phyloP scores from a whole-genome alignment of 2,888 invertebrate species.

The Sinohyriopsis cumingii region DNA sequence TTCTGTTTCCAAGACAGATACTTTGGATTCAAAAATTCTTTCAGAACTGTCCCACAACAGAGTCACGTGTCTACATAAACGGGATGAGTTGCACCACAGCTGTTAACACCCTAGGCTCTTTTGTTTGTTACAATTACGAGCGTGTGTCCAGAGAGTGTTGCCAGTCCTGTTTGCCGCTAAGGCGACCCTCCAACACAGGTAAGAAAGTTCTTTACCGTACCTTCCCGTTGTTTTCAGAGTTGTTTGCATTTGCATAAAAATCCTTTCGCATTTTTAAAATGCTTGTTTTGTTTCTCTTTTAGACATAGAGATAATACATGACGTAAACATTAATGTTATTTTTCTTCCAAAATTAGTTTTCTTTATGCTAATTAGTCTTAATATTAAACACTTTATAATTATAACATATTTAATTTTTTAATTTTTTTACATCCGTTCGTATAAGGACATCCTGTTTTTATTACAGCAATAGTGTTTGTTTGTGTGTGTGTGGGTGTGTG shows the following conservation, averaged over 20 bases:
- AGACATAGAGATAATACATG: neutral
- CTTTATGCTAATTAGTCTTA: too few relatives aligned
- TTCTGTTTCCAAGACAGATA: conserved; percentile 28
- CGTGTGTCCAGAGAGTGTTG: conserved; percentile 55
- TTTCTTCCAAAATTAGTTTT: too few relatives aligned
- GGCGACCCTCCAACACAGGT: conserved; percentile 43
- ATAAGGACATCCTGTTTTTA: too few relatives aligned
- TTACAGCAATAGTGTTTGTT: too few relatives aligned
- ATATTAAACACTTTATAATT: too few relatives aligned
- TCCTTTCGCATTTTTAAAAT: neutral
- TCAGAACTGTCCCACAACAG: conserved; percentile 45
- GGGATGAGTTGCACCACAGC: conserved; percentile 50
- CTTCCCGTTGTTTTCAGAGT: neutral
- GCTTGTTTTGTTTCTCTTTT: neutral
- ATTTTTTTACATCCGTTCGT: too few relatives aligned
- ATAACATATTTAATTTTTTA: too few relatives aligned
- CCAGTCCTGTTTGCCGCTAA: conserved; percentile 47
- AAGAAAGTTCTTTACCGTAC: conserved; percentile 3
- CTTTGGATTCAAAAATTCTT: conserved; percentile 9
- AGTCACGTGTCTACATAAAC: conserved; percentile 53
- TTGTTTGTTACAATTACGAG: conserved; percentile 61
- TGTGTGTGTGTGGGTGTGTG: too few relatives aligned
- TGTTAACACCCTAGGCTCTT: conserved; percentile 44
- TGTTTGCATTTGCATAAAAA: neutral
- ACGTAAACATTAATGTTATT: neutral